Evolutionary conservation across 2,888 invertebrate species (phyloP).

Genomic region (Trachelus iudaicus): DNA sequence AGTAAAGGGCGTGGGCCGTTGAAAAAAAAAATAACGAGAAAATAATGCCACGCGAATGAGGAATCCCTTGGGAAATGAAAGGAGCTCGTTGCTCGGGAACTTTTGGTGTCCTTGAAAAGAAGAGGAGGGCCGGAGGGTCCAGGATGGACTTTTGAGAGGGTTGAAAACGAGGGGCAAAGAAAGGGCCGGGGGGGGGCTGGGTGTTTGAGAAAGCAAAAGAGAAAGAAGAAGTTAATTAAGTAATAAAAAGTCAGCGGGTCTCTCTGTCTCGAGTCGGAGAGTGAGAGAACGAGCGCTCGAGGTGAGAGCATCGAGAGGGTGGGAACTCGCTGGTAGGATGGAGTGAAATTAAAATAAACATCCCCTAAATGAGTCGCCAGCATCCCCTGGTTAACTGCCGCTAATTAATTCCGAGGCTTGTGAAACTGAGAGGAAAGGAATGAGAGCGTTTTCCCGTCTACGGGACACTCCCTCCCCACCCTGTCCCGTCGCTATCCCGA

Average conservation of each 20-base stretch:
- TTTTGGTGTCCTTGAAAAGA: background rate
- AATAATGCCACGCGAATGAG: conserved; percentile 55
- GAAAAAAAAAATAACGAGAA: conserved; percentile 62
- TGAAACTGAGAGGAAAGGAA: conserved; percentile 55
- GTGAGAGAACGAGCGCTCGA: background rate
- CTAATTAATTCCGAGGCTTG: conserved; percentile 60
- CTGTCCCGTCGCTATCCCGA: background rate
- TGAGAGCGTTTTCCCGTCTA: background rate
- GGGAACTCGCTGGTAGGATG: conserved; percentile 12
- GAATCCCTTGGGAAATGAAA: conserved; percentile 32
- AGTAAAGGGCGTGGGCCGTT: conserved; percentile 44
- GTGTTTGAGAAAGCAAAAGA: background rate
- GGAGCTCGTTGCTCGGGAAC: background rate
- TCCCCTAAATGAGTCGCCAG: conserved; percentile 60
- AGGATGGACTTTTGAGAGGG: conserved; percentile 16
- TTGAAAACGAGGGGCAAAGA: conserved; percentile 22
- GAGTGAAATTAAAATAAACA: conserved; percentile 62
- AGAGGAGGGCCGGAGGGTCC: conserved; percentile 3
- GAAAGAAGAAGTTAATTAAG: conserved; percentile 56
- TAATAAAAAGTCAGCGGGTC: conserved; percentile 58
- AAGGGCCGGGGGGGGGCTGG: conserved; percentile 5
- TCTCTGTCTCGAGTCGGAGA: conserved; percentile 19
- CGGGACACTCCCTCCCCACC: background rate
- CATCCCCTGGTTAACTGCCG: conserved; percentile 48
- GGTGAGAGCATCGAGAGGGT: conserved; percentile 17